Percentiles rank a stretch among this genome's conserved stretches.
Conservation (phyloP, 1,140 invertebrate species). For the Parapsyche elsis region DNA sequence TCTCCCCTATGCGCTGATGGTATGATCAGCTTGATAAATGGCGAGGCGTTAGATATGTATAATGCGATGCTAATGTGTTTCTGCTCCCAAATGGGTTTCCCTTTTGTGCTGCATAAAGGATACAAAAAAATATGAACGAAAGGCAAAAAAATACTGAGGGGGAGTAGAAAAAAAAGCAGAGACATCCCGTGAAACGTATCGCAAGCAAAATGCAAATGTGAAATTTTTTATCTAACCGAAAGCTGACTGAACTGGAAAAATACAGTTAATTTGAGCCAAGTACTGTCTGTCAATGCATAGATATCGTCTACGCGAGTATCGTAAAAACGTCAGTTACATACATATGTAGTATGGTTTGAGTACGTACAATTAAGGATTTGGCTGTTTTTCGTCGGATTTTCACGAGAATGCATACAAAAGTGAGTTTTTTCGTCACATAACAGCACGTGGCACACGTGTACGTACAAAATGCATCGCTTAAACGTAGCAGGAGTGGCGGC, state of each 20-base stretch:
- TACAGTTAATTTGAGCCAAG: not conserved
- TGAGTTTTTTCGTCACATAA: no score
- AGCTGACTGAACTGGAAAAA: not conserved
- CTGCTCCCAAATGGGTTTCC: constrained; percentile 26
- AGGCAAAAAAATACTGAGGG: not conserved
- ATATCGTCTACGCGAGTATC: no score
- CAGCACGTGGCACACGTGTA: no score
- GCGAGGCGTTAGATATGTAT: constrained; percentile 17
- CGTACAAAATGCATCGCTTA: no score
- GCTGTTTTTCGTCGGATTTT: no score
- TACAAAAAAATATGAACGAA: constrained; percentile 6
- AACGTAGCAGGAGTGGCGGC: no score
- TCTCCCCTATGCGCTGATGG: not conserved
- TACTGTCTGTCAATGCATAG: no score
- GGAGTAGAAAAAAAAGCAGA: no score
- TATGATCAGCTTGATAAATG: constrained; percentile 27
- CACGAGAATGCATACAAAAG: no score
- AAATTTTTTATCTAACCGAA: not conserved
- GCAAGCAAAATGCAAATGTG: not conserved
- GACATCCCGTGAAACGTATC: not conserved
- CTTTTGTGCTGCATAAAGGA: constrained; percentile 24
- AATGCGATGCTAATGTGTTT: constrained; percentile 33
- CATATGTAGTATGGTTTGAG: no score
- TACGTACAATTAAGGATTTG: no score
- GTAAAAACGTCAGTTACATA: no score